phyloP scores from a whole-genome alignment of 2,113 vertebrate genomes.

The Grammatotria lemairii region DNA sequence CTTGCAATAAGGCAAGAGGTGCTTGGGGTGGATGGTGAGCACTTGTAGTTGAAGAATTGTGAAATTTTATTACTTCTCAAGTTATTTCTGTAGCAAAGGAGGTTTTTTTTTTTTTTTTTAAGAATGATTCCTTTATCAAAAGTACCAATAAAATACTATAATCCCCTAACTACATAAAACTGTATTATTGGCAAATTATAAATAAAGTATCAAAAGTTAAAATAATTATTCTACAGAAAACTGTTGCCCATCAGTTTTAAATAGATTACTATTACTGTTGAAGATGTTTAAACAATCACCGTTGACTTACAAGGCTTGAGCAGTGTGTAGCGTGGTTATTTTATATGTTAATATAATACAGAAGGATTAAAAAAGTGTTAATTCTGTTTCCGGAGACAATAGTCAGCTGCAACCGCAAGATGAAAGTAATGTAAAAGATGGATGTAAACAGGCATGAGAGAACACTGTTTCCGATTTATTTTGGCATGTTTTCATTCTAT shows the following conservation, averaged over 20 bases:
- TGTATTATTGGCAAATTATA: neutral
- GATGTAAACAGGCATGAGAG: neutral
- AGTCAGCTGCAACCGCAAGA: neutral
- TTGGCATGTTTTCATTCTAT: neutral
- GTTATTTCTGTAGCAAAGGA: neutral
- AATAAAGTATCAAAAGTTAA: neutral
- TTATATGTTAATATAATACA: neutral
- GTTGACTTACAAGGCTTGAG: neutral
- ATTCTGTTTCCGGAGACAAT: neutral
- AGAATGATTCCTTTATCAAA: neutral
- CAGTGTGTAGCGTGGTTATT: neutral
- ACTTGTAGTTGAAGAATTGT: neutral
- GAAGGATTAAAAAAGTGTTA: neutral
- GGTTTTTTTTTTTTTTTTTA: fast-evolving
- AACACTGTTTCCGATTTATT: neutral
- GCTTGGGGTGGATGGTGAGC: neutral
- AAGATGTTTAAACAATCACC: neutral
- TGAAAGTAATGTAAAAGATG: neutral
- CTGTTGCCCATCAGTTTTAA: neutral
- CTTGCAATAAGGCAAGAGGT: neutral
- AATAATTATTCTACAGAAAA: neutral
- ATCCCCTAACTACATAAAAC: neutral
- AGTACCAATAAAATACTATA: neutral
- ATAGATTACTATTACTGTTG: neutral
- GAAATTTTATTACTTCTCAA: neutral